These are phyloP conservation scores for Syrphus vitripennis DNA, from an alignment of 2,888 invertebrate species.

Conservation along the genomic window DNA sequence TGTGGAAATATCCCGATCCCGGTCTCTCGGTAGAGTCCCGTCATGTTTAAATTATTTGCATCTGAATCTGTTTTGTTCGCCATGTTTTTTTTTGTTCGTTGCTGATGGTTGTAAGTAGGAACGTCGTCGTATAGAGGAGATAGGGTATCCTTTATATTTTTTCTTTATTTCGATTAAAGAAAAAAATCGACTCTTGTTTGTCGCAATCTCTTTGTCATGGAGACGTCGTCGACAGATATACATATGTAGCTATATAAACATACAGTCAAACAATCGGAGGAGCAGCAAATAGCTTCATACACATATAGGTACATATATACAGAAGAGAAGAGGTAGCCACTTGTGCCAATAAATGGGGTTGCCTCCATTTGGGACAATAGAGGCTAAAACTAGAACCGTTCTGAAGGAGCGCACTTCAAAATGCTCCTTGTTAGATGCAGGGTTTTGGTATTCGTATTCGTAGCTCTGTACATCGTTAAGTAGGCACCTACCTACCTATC, in stretches of 20 bases:
- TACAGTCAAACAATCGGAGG: constrained; percentile 23
- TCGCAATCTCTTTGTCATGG: constrained; percentile 69
- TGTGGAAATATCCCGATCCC: constrained; percentile 12
- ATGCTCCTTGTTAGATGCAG: constrained; percentile 29
- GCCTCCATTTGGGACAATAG: constrained; percentile 70
- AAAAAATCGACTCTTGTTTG: constrained; percentile 66
- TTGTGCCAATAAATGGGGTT: constrained; percentile 57
- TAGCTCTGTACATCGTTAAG: not conserved
- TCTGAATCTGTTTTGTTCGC: constrained; percentile 63
- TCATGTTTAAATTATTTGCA: constrained; percentile 71
- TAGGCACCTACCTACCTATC: not conserved
- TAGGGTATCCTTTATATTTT: constrained; percentile 53
- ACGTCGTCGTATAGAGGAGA: not conserved
- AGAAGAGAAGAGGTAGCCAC: constrained; percentile 47
- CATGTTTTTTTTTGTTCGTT: constrained; percentile 49
- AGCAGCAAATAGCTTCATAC: constrained; percentile 18
- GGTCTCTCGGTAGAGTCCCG: constrained; percentile 21
- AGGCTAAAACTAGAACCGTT: constrained; percentile 67
- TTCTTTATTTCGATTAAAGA: constrained; percentile 16
- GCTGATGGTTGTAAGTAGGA: constrained; percentile 34
- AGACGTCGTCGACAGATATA: constrained; percentile 41
- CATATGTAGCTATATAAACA: constrained; percentile 21
- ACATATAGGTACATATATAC: not conserved
- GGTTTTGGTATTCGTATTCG: not conserved
- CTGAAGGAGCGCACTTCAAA: constrained; percentile 62